Base-by-base conservation (phyloP, 2,797 vertebrate species). In the Neoniphon sammara region DNA sequence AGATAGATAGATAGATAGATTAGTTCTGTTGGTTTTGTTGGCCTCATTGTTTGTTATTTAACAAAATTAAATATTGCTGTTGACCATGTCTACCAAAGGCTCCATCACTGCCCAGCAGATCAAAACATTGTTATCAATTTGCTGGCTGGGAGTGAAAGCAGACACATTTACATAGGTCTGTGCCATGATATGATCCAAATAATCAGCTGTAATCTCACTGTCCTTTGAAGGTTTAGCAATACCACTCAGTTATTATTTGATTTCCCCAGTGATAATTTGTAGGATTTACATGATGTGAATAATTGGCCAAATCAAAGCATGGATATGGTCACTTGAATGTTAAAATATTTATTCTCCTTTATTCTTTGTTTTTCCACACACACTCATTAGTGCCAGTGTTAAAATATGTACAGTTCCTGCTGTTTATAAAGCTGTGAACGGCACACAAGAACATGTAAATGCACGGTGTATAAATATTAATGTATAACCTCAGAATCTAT, bases 151-250 rank as follows among this genome's bases (percentile, higher is more conserved):
- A 44, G 42, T 44, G 42, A 15, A 44, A 44, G 12, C 12, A 12
- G 12, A 14, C 15, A 44, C 42, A 5, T 44, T 17, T 44, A 44
- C 42, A 4, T 44, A 15, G 42, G 5, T 44, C 15, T 55, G 65
- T 42, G 8, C 21, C 23, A 17, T 11, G 17, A 10, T 56, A 31
- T 57, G 20, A 56, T 12, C 53, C 23, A 17, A 5, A 18, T 57
- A 27, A 67, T 44, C 65, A 31, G 7, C 7, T 27, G 36, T 21
- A 44, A 47, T 67, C 39, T 67, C 17, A 47, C 21, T 31, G 54
- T 20, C 57, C 54, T 56, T 42, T 15, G 12, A 60, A 70, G 46
- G 36, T 60, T 44, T 44, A 17, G 47, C 17, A 12, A 10, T 25
- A 11, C 46, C 46, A 25, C 25, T 70, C 25, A 18, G 12, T 12